These are phyloP conservation scores for Charaxes varanes DNA, from an alignment of 1,140 invertebrate genomes.

Conservation along the genomic window DNA sequence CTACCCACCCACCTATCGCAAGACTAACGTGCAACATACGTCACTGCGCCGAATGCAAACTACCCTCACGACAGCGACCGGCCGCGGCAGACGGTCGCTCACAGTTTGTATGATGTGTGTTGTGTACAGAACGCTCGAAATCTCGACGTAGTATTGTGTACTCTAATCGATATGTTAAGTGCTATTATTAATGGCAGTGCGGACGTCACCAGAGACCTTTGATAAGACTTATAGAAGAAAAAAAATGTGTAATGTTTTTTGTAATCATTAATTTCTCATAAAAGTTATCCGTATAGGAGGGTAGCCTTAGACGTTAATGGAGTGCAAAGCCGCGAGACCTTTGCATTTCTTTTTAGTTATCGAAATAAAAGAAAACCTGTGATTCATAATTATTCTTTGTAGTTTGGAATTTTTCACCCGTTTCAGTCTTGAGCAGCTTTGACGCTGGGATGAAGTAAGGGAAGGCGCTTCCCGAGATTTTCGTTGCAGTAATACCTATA, in stretches of 20 bases:
- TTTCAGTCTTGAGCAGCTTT: neutral
- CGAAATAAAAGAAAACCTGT: conserved; percentile 65
- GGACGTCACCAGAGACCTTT: conserved; percentile 54
- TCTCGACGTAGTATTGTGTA: conserved; percentile 44
- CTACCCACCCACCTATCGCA: conserved; percentile 26
- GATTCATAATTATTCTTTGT: conserved; percentile 53
- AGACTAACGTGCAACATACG: conserved; percentile 48
- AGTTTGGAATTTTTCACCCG: conserved; percentile 16
- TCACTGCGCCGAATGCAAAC: conserved; percentile 36
- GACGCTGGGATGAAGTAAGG: too few species aligned
- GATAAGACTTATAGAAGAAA: conserved; percentile 72
- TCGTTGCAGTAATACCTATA: too few species aligned
- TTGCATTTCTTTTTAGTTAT: conserved; percentile 72
- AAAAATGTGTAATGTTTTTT: conserved; percentile 71
- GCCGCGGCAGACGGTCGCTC: conserved; percentile 1
- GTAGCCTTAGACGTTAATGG: conserved; percentile 65
- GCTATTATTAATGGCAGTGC: conserved; percentile 56
- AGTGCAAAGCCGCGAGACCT: conserved; percentile 66
- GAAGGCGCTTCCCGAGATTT: too few species aligned
- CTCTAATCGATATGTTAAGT: conserved; percentile 54
- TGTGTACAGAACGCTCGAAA: conserved; percentile 33
- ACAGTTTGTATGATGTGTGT: conserved; percentile 24
- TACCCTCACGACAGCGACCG: conserved; percentile 11
- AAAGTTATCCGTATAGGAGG: conserved; percentile 66
- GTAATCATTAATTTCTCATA: conserved; percentile 67